Evolutionary conservation across 1,140 invertebrate genomes (phyloP).

Genomic region (Glomeris maerens): DNA sequence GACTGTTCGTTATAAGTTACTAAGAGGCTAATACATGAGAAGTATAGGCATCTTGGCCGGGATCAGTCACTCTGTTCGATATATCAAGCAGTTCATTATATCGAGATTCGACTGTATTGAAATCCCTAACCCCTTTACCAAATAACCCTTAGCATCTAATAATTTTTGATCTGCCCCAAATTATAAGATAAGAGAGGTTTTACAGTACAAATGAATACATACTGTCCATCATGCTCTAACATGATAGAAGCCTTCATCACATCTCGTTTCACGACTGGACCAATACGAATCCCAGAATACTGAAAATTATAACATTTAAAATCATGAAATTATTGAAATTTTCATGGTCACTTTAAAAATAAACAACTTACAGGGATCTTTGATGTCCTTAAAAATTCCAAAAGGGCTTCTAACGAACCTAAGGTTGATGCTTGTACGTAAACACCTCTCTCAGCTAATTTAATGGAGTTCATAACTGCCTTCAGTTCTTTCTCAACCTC

Average conservation of each 20-base stretch:
- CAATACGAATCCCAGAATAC: slow-evolving; percentile 97
- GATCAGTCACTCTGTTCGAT: not conserved
- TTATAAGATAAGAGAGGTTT: too few relatives aligned
- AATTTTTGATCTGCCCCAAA: too few relatives aligned
- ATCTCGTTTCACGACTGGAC: slow-evolving; percentile 97
- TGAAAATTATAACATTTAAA: slow-evolving; percentile 28
- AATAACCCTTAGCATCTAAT: too few relatives aligned
- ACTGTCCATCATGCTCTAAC: slow-evolving; percentile 95
- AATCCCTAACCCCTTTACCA: too few relatives aligned
- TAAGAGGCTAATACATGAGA: too few relatives aligned
- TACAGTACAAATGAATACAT: slow-evolving; percentile 44
- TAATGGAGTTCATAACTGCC: slow-evolving; percentile 79
- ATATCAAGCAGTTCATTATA: slow-evolving; percentile 1
- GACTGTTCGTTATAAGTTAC: too few relatives aligned
- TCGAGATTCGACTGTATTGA: slow-evolving; percentile 9
- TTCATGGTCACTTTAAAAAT: slow-evolving; percentile 6
- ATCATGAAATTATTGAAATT: not conserved
- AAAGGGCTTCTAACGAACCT: slow-evolving; percentile 90
- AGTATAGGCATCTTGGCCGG: too few relatives aligned
- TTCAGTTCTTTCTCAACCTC: slow-evolving; percentile 67
- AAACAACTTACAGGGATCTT: slow-evolving; percentile 65
- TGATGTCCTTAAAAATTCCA: slow-evolving; percentile 69
- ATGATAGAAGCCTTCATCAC: slow-evolving; percentile 99
- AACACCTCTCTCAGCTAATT: slow-evolving; percentile 77
- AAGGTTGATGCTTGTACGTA: slow-evolving; percentile 98